Evolutionary conservation across 2,113 vertebrate genomes (phyloP), one percentile per base, ranked within the genome.

Genomic region (Pluvialis apricaria): DNA sequence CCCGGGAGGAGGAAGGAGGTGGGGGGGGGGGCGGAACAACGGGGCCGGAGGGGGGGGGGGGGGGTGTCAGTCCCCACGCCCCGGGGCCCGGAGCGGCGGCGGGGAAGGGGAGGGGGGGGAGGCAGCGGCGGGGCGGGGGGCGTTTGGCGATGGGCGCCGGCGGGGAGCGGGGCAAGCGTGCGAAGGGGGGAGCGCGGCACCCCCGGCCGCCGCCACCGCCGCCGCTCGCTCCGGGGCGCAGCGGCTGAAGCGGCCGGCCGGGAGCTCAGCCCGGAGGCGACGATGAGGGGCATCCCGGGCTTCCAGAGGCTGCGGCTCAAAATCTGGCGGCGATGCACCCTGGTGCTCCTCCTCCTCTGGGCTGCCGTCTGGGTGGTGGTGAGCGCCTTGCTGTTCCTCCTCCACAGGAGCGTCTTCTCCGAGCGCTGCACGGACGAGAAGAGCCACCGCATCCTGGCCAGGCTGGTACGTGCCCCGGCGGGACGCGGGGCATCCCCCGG

Each of bases 361-460:
- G 97, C 98, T 17, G 98, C 96, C 62, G 98, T 98, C 97, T 99
- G 99, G 99, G 94, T 99, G 94, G 97, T 98, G 89, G 97, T 93
- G 57, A 98, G 98, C 71, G 97, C 98, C 44, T 94, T 99, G 97
- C 97, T 99, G 47, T 98, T 99, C 87, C 98, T 99, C 71, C 98
- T 99, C 65, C 99, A 98, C 97, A 97, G 98, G 86, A 98, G 96
- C 93, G 98, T 98, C 96, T 98, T 99, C 94, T 98, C 99, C 2
- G 99, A 99, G 97, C 98, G 98, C 98, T 99, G 99, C 98, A 99
- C 98, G 0, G 99, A 99, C n/a, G 98, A 99, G 97, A 98, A 98
- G 93, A 99, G 99, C 97, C 98, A 95, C 79, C 97, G 97, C 96
- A 99, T 99, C 92, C 98, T 99, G 96, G 98, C 98, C n/a, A 97